These are phyloP conservation scores for Hemiscyllium ocellatum DNA, from an alignment of 2,113 vertebrate genomes.

Conservation along the genomic window DNA sequence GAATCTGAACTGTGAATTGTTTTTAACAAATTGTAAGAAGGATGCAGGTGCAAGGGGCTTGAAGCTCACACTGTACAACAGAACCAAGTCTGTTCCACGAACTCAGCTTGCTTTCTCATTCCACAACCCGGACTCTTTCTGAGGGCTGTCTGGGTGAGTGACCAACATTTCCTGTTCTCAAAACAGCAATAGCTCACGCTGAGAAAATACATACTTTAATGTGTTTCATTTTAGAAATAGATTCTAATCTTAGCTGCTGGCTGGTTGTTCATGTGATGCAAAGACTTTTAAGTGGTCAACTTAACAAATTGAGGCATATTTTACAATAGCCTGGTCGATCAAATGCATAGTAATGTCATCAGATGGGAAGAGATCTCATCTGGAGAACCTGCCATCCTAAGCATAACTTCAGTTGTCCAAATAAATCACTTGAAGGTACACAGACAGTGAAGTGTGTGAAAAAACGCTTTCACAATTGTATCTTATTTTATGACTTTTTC, in stretches of 20 bases:
- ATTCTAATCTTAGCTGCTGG: not conserved
- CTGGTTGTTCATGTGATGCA: not conserved
- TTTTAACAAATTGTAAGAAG: not conserved
- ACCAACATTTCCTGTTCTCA: conserved; percentile 23
- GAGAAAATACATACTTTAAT: not conserved
- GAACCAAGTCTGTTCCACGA: not conserved
- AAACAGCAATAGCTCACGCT: not conserved
- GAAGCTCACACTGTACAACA: not conserved
- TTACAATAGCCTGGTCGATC: not conserved
- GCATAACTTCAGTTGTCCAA: not conserved
- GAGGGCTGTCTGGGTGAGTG: conserved; percentile 2
- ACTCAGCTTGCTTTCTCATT: not conserved
- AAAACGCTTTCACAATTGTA: not conserved
- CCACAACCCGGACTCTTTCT: not conserved
- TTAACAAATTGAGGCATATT: not conserved
- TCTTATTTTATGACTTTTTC: not conserved
- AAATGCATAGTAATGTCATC: not conserved
- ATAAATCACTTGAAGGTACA: not conserved
- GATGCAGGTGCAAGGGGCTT: not conserved
- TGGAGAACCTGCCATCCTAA: not conserved
- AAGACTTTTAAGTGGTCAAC: not conserved
- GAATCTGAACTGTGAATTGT: not conserved
- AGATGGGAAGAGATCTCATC: not conserved
- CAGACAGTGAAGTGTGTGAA: not conserved
- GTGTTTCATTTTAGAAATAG: not conserved